Conservation (phyloP, 2,888 invertebrate species). For the Lasioglossum villosulum region DNA sequence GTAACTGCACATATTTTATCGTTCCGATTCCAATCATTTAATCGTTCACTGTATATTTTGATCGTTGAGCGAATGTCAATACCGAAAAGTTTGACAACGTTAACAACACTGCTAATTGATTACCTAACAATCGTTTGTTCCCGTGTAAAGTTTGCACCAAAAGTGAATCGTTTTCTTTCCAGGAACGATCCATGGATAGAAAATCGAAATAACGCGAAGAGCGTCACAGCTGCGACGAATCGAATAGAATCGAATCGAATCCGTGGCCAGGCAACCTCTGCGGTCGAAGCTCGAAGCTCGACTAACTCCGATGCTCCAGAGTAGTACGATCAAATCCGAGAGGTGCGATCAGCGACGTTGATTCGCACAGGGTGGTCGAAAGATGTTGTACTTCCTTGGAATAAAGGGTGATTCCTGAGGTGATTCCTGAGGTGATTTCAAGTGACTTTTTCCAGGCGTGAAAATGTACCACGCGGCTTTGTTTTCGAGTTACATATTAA, state of each 20-base stretch:
- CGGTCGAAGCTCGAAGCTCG: conserved; percentile 75
- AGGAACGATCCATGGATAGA: conserved; percentile 64
- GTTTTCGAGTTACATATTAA: too few relatives aligned
- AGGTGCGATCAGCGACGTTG: conserved; percentile 39
- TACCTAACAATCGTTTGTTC: conserved; percentile 70
- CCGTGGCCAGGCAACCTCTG: conserved; percentile 64
- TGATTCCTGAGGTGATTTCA: too few relatives aligned
- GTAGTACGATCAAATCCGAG: conserved; percentile 46
- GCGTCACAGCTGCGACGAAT: conserved; percentile 26
- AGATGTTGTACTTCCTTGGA: too few relatives aligned
- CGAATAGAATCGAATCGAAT: neutral
- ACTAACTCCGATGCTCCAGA: conserved; percentile 71
- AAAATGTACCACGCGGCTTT: too few relatives aligned
- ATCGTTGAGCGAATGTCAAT: neutral
- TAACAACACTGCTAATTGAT: conserved; percentile 22
- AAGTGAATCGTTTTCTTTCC: conserved; percentile 56
- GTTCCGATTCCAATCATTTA: neutral
- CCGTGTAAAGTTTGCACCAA: conserved; percentile 56
- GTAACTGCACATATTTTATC: neutral
- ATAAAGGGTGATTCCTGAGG: too few relatives aligned
- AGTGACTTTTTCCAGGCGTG: too few relatives aligned
- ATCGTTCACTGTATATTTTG: neutral
- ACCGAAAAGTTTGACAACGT: neutral
- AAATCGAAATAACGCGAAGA: conserved; percentile 17
- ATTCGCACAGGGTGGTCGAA: conserved; percentile 37